Base-by-base conservation (phyloP, 2,113 vertebrate genomes). In the Chaetura pelagica region DNA sequence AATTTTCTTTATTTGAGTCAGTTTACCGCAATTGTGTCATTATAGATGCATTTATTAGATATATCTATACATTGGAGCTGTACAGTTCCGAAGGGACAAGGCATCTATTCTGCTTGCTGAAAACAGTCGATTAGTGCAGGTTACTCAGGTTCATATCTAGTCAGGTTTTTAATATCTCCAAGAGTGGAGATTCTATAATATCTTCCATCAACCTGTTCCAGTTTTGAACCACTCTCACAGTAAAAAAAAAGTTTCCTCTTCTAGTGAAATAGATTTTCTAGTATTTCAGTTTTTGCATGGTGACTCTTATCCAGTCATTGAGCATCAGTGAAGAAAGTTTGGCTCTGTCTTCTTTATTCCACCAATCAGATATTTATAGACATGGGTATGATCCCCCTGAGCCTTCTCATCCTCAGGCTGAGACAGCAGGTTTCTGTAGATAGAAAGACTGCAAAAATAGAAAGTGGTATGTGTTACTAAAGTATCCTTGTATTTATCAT, bases 1-100 rank as follows among this genome's bases (percentile, higher is more conserved):
- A 15, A 84, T 94, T 93, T 92, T 88, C 85, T 86, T 93, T 88
- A 59, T 95, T 89, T 90, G 11, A 62, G 29, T 88, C 67, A 67
- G 75, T 94, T 91, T 90, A 86, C 67, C 89, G 58, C 55, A 73
- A 66, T 93, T 42, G 20, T 48, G 48, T 68, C 10, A 42, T 93
- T 96, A 38, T 38, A 38, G 38, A 38, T 38, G 38, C 38, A 38
- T 38, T 10, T 38, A 38, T 38, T 38, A 38, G 38, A 38, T 38
- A 38, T 10, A 38, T 38, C 38, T 38, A 38, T 38, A 38, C 38
- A 38, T 38, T 38, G 38, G 38, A 38, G 79, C 17, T 54, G 35
- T 15, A 42, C 49, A 83, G 59, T 69, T 90, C 71, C 54, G 69
- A 94, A 88, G 46, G 12, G n/a, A 52, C 18, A 14, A 82, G 40